These are phyloP conservation scores for Pangasius krempfi DNA, from an alignment of 2,797 vertebrate species.

Conservation along the genomic window DNA sequence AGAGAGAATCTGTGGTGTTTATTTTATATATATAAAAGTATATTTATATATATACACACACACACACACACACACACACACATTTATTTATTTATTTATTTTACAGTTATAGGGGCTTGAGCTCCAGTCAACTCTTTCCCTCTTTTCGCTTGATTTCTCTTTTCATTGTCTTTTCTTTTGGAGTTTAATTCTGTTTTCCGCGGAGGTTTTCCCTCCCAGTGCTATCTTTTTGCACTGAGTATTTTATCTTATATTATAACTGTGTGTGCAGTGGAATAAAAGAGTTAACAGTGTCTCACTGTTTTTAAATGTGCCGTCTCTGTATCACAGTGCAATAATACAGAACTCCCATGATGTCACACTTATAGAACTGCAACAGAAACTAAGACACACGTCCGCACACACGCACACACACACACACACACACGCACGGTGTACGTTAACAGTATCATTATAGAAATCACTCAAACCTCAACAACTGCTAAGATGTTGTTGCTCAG, in stretches of 20 bases:
- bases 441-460: background rate
- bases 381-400: background rate
- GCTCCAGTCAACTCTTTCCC: background rate
- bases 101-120: background rate
- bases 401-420: background rate
- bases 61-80: too few species aligned
- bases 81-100: background rate
- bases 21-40: background rate
- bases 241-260: background rate
- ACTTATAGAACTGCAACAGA: slow-evolving; percentile 18
- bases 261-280: background rate
- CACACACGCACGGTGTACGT: background rate
- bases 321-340: background rate
- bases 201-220: background rate
- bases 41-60: too few species aligned
- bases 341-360: slow-evolving; percentile 25
- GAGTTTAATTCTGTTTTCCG: background rate
- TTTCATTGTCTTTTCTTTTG: background rate
- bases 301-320: background rate
- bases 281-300: background rate
- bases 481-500: background rate
- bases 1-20: background rate
- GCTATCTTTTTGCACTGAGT: background rate
- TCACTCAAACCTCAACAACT: background rate
- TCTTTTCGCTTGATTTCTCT: background rate